phyloP scores from a whole-genome alignment of 1,140 invertebrate genomes.

The Bombyx mori region DNA sequence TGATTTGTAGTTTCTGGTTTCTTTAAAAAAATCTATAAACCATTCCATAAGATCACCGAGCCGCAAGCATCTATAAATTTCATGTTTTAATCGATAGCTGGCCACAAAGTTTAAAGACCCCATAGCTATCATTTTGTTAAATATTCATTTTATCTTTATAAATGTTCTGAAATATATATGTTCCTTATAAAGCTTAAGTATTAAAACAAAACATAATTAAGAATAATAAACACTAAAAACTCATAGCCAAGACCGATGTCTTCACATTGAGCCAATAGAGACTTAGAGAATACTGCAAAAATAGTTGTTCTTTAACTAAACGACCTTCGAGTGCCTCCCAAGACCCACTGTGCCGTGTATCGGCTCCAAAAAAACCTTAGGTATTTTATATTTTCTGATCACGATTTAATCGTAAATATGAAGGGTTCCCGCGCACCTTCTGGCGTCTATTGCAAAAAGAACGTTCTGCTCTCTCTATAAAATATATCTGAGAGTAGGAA shows the following conservation, averaged over 20 bases:
- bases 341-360: conserved; percentile 13
- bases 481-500: conserved; percentile 37
- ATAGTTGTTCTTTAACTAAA: conserved; percentile 11
- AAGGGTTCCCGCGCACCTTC: conserved; percentile 59
- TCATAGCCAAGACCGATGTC: too few relatives aligned
- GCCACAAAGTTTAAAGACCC: too few relatives aligned
- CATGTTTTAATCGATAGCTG: too few relatives aligned
- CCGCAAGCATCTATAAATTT: too few relatives aligned
- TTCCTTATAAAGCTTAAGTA: neutral
- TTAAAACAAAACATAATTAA: neutral
- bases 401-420: conserved; percentile 66
- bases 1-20: too few relatives aligned
- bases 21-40: too few relatives aligned
- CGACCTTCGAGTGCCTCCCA: neutral
- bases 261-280: too few relatives aligned
- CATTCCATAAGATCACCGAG: too few relatives aligned
- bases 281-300: neutral
- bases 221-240: too few relatives aligned
- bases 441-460: conserved; percentile 65
- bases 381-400: conserved; percentile 61
- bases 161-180: too few relatives aligned
- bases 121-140: too few relatives aligned
- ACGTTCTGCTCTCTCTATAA: conserved; percentile 51
- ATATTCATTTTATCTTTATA: too few relatives aligned
- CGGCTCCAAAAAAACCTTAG: conserved; percentile 43